These are phyloP conservation scores for Coelopa frigida DNA, from an alignment of 1,140 invertebrate genomes.

Conservation along the genomic window DNA sequence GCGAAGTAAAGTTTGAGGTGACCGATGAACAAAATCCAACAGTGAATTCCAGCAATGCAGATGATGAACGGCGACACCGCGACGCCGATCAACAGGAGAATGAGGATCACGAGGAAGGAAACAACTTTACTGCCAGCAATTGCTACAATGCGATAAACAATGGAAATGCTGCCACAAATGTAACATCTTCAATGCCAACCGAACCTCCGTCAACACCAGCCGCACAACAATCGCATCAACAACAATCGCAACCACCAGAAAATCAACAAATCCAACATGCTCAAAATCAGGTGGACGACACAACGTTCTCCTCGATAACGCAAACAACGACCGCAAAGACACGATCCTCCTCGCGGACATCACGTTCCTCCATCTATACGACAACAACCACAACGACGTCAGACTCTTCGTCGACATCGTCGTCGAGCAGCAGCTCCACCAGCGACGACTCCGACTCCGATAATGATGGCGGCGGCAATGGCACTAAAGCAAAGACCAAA, in stretches of 20 bases:
- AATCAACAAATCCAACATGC: too few relatives aligned
- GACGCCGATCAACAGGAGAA: too few relatives aligned
- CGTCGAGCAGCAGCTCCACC: too few relatives aligned
- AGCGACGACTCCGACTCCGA: too few relatives aligned
- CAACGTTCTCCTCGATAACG: constrained; percentile 4
- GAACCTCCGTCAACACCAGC: background rate
- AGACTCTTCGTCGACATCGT: background rate
- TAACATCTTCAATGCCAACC: background rate
- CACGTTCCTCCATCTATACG: constrained; percentile 1
- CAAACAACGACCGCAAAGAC: constrained; percentile 10
- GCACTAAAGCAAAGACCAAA: too few relatives aligned
- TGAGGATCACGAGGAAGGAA: too few relatives aligned
- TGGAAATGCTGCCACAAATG: background rate
- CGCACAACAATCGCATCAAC: background rate
- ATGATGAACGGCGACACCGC: too few relatives aligned
- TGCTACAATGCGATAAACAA: background rate
- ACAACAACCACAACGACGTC: background rate
- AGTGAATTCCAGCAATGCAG: too few relatives aligned
- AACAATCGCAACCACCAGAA: constrained; percentile 5
- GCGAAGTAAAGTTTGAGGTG: too few relatives aligned
- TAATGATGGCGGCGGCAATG: too few relatives aligned
- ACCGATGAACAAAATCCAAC: too few relatives aligned
- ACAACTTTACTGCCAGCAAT: too few relatives aligned
- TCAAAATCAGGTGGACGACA: background rate
- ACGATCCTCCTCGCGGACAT: constrained; percentile 4